Percentiles rank a stretch among this genome's conserved stretches.
Conservation (phyloP, 2,888 invertebrate species). For the Monopis laevigella region DNA sequence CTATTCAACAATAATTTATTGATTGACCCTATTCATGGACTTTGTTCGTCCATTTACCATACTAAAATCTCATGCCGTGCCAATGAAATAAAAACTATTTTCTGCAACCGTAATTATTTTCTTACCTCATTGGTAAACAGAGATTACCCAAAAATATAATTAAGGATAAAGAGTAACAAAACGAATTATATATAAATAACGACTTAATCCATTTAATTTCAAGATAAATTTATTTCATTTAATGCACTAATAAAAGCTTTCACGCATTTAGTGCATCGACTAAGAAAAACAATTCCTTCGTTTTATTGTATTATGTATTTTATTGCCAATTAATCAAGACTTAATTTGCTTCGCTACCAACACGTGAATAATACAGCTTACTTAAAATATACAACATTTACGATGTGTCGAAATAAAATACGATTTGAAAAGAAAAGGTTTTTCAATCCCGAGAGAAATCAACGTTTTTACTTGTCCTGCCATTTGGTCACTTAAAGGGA, state of each 20-base stretch:
- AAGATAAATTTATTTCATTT: constrained; percentile 48
- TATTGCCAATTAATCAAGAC: constrained; percentile 44
- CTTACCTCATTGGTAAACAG: too few species aligned
- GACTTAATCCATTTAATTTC: constrained; percentile 33
- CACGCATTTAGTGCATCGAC: constrained; percentile 22
- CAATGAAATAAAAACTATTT: too few species aligned
- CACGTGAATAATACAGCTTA: constrained; percentile 33
- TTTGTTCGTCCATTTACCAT: too few species aligned
- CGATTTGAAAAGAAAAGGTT: constrained; percentile 6
- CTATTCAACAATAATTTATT: too few species aligned
- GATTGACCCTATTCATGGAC: too few species aligned
- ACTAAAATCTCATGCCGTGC: too few species aligned
- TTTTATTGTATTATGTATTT: constrained; percentile 40
- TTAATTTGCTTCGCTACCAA: constrained; percentile 29
- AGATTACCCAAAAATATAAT: too few species aligned
- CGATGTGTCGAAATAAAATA: constrained; percentile 19
- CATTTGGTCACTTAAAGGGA: constrained; percentile 9
- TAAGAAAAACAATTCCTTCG: constrained; percentile 32
- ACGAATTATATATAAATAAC: constrained; percentile 6
- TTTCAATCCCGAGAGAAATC: constrained; percentile 13
- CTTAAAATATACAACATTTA: constrained; percentile 16
- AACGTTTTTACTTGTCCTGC: constrained; percentile 6
- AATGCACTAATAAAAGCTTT: constrained; percentile 41
- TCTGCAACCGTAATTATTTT: too few species aligned
- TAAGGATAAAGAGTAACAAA: too few species aligned